phyloP scores from a whole-genome alignment of 2,113 vertebrate genomes.

The Strix uralensis region DNA sequence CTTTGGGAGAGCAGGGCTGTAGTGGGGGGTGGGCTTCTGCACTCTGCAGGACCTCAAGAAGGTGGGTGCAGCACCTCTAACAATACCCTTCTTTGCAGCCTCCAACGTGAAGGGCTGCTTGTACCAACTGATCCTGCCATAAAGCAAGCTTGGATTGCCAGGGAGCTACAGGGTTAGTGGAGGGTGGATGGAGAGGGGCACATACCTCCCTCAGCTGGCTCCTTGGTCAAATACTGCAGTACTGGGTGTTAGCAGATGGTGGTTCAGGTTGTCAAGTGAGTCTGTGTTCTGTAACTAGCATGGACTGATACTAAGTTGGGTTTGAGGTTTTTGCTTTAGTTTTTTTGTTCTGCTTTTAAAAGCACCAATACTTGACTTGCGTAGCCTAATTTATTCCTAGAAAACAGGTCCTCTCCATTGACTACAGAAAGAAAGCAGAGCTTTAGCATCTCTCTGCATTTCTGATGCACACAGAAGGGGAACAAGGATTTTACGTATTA shows the following conservation, averaged over 20 bases:
- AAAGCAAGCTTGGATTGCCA: background rate
- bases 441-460: background rate
- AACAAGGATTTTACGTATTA: background rate
- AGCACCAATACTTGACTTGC: background rate
- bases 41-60: background rate
- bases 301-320: background rate
- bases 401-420: background rate
- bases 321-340: background rate
- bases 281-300: background rate
- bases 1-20: background rate
- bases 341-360: background rate
- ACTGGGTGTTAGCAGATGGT: background rate
- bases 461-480: background rate
- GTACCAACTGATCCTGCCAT: background rate
- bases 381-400: background rate
- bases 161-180: background rate
- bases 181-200: background rate
- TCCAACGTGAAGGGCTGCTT: background rate
- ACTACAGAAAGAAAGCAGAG: background rate
- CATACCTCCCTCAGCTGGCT: background rate
- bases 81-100: background rate
- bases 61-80: background rate
- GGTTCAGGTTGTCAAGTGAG: background rate
- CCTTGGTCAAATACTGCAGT: background rate
- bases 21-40: background rate